Evolutionary conservation across 2,888 invertebrate species (phyloP).

Genomic region (Cinara cedri): DNA sequence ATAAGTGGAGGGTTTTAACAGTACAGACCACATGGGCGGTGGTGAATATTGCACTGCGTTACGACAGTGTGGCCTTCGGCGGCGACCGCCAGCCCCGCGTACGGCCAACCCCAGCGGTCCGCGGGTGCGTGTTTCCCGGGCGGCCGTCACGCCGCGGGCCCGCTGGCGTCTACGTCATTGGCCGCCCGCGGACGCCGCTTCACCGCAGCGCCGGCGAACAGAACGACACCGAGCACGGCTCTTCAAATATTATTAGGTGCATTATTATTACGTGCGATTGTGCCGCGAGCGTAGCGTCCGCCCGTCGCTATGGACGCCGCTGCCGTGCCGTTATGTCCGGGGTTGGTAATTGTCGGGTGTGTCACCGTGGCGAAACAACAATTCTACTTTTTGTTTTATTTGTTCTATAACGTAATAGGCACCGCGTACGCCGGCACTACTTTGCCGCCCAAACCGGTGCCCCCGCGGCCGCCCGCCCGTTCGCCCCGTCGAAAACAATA

Average conservation of each 20-base stretch:
- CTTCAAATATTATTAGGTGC: too few relatives aligned
- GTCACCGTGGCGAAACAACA: too few relatives aligned
- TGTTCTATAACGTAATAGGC: too few relatives aligned
- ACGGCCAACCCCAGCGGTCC: conserved; percentile 3
- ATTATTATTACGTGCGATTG: too few relatives aligned
- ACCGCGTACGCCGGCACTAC: too few relatives aligned
- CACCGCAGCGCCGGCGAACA: too few relatives aligned
- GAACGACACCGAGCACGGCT: background rate
- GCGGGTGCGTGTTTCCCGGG: conserved; percentile 17
- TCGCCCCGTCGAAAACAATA: too few relatives aligned
- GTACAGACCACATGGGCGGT: conserved; percentile 47
- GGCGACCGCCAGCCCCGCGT: background rate
- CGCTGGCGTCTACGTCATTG: background rate
- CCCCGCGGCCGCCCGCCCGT: too few relatives aligned
- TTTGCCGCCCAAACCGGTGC: too few relatives aligned
- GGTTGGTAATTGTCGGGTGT: background rate
- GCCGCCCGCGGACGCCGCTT: background rate
- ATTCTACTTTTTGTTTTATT: too few relatives aligned
- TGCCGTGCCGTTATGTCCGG: background rate
- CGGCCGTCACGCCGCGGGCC: background rate
- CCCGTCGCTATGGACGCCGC: background rate
- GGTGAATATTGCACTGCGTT: conserved; percentile 19
- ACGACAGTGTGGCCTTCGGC: conserved; percentile 19
- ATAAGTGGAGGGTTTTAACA: conserved; percentile 35
- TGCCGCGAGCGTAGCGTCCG: background rate